A percentile compares a stretch with the other conserved stretches of the same genome.
Conservation (phyloP, 1,140 invertebrate species). For the Euglossa dilemma region DNA sequence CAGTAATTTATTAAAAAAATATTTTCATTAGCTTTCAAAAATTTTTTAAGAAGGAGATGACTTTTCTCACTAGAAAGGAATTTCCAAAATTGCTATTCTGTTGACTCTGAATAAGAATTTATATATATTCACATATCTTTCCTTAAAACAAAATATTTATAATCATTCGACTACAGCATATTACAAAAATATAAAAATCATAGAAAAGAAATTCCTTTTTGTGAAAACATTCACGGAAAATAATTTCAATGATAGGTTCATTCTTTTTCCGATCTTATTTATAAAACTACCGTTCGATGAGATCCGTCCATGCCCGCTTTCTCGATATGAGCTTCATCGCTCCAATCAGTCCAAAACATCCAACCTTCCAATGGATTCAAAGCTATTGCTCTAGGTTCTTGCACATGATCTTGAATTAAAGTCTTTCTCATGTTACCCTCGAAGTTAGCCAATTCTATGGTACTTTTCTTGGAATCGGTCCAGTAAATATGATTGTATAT, state of each 20-base stretch:
- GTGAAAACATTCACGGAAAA: neutral
- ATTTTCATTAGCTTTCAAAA: neutral
- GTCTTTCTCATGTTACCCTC: slow-evolving; percentile 95
- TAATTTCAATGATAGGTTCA: neutral
- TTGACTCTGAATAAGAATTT: neutral
- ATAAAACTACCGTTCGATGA: slow-evolving; percentile 84
- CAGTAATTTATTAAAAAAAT: neutral
- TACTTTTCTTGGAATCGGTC: slow-evolving; percentile 96
- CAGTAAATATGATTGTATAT: slow-evolving; percentile 98
- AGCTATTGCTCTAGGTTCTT: slow-evolving; percentile 97
- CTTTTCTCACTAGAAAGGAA: neutral
- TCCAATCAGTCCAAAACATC: slow-evolving; percentile 99
- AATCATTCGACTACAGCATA: neutral
- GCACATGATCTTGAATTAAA: slow-evolving; percentile 91
- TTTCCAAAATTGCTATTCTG: neutral
- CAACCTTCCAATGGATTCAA: slow-evolving; percentile 97
- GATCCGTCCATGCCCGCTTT: slow-evolving; percentile 97
- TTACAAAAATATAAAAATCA: no score
- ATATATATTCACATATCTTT: neutral
- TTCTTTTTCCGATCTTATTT: slow-evolving; percentile 3
- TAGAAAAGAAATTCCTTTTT: no score
- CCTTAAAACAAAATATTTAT: neutral
- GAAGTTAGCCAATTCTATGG: slow-evolving; percentile 94
- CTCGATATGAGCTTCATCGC: slow-evolving; percentile 94
- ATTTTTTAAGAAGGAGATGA: neutral